phyloP scores from a whole-genome alignment of 1,140 invertebrate genomes.

The Drosophila carrolli region DNA sequence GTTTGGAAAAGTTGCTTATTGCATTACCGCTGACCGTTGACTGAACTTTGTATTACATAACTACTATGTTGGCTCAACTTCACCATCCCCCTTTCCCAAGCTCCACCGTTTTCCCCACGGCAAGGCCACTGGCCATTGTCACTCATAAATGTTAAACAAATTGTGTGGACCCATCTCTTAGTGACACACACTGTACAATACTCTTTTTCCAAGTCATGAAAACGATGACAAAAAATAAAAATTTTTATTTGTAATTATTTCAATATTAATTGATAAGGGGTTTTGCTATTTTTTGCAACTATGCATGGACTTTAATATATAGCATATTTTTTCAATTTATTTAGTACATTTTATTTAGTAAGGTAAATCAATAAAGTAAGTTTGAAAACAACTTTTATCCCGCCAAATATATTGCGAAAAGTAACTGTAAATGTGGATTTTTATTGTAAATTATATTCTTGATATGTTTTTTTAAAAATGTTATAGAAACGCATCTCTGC shows the following conservation, averaged over 20 bases:
- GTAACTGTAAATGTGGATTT: no score
- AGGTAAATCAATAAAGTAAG: no score
- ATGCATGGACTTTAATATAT: no score
- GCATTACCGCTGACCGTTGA: conserved; percentile 65
- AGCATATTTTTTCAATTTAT: no score
- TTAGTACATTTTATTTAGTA: no score
- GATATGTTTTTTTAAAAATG: background rate
- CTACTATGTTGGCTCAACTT: conserved; percentile 48
- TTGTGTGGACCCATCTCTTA: background rate
- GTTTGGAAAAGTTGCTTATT: conserved; percentile 72
- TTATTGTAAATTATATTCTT: no score
- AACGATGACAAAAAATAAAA: no score
- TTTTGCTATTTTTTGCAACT: no score
- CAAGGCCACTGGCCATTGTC: conserved; percentile 35
- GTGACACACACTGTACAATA: conserved; percentile 1
- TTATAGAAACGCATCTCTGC: background rate
- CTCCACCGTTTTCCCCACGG: conserved; percentile 1
- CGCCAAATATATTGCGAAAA: no score
- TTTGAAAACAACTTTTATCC: no score
- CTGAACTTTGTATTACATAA: conserved; percentile 67
- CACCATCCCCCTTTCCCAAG: background rate
- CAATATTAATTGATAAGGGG: no score
- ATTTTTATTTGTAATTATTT: no score
- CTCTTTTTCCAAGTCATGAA: background rate
- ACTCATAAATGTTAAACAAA: conserved; percentile 68